A percentile compares a stretch with the other conserved stretches of the same genome.
Evolutionary conservation across 2,888 invertebrate species (phyloP).

Genomic region (Sussaba pulchella): DNA sequence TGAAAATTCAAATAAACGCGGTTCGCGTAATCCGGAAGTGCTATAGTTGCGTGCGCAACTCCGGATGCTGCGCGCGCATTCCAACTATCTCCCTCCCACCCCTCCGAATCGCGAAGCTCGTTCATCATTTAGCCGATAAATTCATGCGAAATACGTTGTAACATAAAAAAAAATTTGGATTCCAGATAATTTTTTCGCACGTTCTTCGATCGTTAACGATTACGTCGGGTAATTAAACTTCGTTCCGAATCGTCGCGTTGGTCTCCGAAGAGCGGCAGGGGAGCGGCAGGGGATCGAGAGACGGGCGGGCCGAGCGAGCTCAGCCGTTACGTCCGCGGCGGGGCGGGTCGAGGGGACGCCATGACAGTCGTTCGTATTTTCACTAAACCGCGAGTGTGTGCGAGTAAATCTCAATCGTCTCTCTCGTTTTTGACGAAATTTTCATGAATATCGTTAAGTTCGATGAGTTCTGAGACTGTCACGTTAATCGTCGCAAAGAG

Average conservation of each 20-base stretch:
- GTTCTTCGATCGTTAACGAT: no score
- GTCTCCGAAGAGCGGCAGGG: no score
- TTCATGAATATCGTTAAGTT: no score
- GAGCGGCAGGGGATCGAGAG: no score
- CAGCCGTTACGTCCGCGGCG: slow-evolving; percentile 72
- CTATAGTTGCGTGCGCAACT: slow-evolving; percentile 66
- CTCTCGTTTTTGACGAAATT: no score
- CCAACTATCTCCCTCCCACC: background rate
- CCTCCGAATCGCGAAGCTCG: slow-evolving; percentile 56
- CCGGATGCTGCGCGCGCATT: slow-evolving; percentile 76
- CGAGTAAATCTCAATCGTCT: slow-evolving; percentile 62
- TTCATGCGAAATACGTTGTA: no score
- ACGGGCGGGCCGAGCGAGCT: background rate
- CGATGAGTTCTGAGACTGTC: background rate
- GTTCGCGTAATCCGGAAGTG: slow-evolving; percentile 35
- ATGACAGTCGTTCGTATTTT: slow-evolving; percentile 80
- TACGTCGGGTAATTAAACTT: no score
- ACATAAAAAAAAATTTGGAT: no score
- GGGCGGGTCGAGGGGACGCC: slow-evolving; percentile 78
- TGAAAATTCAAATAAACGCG: slow-evolving; percentile 50
- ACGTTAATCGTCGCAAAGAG: slow-evolving; percentile 19
- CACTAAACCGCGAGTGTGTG: slow-evolving; percentile 75
- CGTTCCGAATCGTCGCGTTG: no score
- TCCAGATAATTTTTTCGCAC: slow-evolving; percentile 31
- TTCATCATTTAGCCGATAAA: slow-evolving; percentile 58